These are phyloP conservation scores for Penaeus monodon DNA, from an alignment of 2,888 invertebrate species.

Conservation along the genomic window DNA sequence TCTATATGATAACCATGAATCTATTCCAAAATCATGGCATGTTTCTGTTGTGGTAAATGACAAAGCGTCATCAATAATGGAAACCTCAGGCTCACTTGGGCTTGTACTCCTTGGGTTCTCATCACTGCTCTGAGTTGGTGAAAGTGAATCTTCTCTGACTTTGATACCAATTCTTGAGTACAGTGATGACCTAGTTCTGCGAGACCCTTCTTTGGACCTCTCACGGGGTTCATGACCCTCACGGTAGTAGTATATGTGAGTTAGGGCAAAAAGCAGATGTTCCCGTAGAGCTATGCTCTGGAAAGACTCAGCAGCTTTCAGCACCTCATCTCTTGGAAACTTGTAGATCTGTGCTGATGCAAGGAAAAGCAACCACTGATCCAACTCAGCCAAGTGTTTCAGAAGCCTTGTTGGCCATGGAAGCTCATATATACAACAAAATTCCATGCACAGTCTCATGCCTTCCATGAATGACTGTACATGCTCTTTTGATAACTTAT, in stretches of 20 bases:
- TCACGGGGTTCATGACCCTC: constrained; percentile 18
- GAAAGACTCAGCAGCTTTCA: constrained; percentile 44
- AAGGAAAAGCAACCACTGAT: constrained; percentile 57
- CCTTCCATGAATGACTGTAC: constrained; percentile 40
- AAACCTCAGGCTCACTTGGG: constrained; percentile 42
- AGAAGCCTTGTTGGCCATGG: constrained; percentile 41
- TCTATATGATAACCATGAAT: constrained; percentile 37
- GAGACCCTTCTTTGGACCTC: constrained; percentile 16
- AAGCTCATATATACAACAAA: constrained; percentile 40
- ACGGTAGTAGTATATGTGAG: constrained; percentile 47
- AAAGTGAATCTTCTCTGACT: constrained; percentile 27
- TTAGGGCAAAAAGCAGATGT: constrained; percentile 43
- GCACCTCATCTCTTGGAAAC: constrained; percentile 41
- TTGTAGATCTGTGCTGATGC: constrained; percentile 42
- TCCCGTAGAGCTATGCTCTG: constrained; percentile 41
- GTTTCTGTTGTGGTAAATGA: constrained; percentile 49
- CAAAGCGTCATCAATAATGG: constrained; percentile 42
- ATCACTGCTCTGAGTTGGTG: constrained; percentile 43
- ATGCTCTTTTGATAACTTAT: constrained; percentile 20
- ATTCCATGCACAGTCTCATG: constrained; percentile 44
- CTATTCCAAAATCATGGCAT: constrained; percentile 33
- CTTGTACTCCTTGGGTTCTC: constrained; percentile 40
- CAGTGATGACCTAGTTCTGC: constrained; percentile 33
- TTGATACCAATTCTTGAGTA: constrained; percentile 52
- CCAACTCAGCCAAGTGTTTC: constrained; percentile 30